A percentile compares a stretch with the other conserved stretches of the same genome.
Conservation (phyloP, 2,113 vertebrate genomes). For the Caretta caretta region DNA sequence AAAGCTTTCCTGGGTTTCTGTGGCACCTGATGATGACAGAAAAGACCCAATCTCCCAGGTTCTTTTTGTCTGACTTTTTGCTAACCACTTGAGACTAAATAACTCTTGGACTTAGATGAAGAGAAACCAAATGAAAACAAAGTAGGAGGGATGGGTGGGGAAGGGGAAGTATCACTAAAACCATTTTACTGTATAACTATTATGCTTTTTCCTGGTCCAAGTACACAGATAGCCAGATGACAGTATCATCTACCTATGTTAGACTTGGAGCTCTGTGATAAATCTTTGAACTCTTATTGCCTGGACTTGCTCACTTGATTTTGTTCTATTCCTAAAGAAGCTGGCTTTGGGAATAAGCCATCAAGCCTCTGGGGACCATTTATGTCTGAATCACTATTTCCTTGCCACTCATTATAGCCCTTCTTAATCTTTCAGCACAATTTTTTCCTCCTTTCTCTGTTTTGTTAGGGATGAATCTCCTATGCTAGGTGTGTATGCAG, state of each 20-base stretch:
- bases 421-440: constrained; percentile 13
- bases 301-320: constrained; percentile 43
- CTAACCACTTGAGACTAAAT: not conserved
- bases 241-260: not conserved
- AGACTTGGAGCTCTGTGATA: not conserved
- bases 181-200: not conserved
- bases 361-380: not conserved
- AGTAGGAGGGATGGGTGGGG: not conserved
- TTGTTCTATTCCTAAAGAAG: constrained; percentile 27
- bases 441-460: not conserved
- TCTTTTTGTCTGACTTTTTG: not conserved
- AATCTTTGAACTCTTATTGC: not conserved
- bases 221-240: not conserved
- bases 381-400: constrained; percentile 35
- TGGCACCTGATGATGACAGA: not conserved
- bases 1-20: not conserved
- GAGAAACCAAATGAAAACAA: not conserved
- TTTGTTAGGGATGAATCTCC: not conserved
- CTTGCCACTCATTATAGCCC: not conserved
- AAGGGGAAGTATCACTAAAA: not conserved
- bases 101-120: not conserved
- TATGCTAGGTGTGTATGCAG: not conserved
- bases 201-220: not conserved
- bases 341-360: constrained; percentile 33
- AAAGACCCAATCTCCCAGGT: not conserved